A percentile compares a stretch with the other conserved stretches of the same genome.
Conservation (phyloP, 1,140 invertebrate genomes). For the Capitella teleta region DNA sequence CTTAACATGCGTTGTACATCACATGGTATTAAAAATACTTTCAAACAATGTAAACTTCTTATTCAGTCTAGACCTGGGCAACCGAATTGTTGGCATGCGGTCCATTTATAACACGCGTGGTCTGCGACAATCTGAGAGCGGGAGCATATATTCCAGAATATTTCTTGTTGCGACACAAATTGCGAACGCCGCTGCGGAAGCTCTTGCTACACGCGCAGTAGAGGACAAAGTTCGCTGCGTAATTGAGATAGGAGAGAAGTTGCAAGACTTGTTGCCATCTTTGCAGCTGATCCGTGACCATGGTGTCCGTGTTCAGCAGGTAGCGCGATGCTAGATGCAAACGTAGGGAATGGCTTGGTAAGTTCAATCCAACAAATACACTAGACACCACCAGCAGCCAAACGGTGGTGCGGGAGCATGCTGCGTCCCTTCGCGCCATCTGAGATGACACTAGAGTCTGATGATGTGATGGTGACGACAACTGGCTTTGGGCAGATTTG, state of each 20-base stretch:
- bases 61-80: too few species aligned
- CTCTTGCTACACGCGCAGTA: slow-evolving; percentile 2
- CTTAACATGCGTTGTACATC: too few species aligned
- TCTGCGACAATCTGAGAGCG: too few species aligned
- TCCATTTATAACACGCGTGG: too few species aligned
- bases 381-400: slow-evolving; percentile 1
- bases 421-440: slow-evolving; percentile 31
- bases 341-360: slow-evolving; percentile 6
- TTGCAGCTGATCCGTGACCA: not conserved
- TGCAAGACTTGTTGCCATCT: slow-evolving; percentile 6
- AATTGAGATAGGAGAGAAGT: slow-evolving; percentile 4
- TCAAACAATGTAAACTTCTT: too few species aligned
- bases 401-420: slow-evolving; percentile 26
- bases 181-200: not conserved
- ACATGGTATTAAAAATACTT: too few species aligned
- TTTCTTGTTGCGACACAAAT: not conserved
- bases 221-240: slow-evolving; percentile 6
- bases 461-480: slow-evolving; percentile 11
- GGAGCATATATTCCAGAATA: too few species aligned
- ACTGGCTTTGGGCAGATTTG: slow-evolving; percentile 29
- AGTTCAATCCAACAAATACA: slow-evolving; percentile 4
- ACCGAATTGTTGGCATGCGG: too few species aligned
- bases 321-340: not conserved
- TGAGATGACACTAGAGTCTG: not conserved
- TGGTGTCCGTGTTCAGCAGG: not conserved